A percentile compares a stretch with the other conserved stretches of the same genome.
Evolutionary conservation across 2,113 vertebrate species (phyloP).

Genomic region (Xerus inauris): DNA sequence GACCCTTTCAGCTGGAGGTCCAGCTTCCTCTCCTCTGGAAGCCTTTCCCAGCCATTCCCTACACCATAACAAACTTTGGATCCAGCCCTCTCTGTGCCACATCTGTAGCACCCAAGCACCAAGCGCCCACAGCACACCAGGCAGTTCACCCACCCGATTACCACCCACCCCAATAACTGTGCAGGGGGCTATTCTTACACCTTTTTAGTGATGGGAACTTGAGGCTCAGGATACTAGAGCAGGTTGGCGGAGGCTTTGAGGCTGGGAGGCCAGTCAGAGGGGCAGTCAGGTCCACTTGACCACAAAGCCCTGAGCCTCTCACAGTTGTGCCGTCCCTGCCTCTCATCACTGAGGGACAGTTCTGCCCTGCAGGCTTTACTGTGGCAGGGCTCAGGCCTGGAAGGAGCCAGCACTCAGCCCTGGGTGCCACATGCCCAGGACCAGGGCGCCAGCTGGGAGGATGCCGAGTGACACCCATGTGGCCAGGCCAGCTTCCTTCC

Average conservation of each 20-base stretch:
- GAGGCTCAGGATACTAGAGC: neutral
- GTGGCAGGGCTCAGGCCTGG: neutral
- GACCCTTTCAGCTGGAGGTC: neutral
- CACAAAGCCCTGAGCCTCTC: neutral
- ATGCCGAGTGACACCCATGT: neutral
- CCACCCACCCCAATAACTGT: neutral
- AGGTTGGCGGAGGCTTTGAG: neutral
- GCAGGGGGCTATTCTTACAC: no score
- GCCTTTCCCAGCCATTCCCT: neutral
- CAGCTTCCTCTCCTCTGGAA: neutral
- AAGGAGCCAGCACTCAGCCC: neutral
- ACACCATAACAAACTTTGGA: neutral
- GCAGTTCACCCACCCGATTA: neutral
- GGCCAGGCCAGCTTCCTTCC: neutral
- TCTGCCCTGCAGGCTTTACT: neutral
- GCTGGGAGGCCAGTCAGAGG: neutral
- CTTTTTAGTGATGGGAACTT: no score
- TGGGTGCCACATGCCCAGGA: neutral
- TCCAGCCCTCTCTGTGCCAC: no score
- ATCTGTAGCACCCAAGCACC: fast-evolving
- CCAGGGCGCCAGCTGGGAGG: neutral
- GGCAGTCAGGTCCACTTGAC: neutral
- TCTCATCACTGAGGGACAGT: neutral
- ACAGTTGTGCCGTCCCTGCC: neutral
- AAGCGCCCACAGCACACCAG: neutral